A percentile compares a stretch with the other conserved stretches of the same genome.
Evolutionary conservation across 2,113 vertebrate species (phyloP).

Genomic region (Noturus placidus): DNA sequence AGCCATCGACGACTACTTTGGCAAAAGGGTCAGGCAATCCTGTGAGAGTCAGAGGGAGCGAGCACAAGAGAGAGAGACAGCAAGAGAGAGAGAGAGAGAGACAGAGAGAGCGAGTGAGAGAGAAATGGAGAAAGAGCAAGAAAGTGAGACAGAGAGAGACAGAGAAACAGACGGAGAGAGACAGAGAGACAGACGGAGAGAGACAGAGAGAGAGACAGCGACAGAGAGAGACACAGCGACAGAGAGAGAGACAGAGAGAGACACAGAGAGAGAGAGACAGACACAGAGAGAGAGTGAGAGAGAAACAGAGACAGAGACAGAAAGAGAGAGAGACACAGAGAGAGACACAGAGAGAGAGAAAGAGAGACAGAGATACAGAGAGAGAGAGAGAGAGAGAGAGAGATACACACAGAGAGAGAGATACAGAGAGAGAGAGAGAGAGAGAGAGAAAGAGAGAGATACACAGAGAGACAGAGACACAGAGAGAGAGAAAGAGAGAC

Average conservation of each 20-base stretch:
- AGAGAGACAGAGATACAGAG: too few relatives aligned
- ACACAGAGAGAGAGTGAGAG: background rate
- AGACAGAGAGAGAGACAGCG: conserved; percentile 19
- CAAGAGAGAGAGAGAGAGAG: background rate
- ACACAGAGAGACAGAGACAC: too few relatives aligned
- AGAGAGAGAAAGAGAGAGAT: too few relatives aligned
- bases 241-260: background rate
- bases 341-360: conserved; percentile 31
- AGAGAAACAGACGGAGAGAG: background rate
- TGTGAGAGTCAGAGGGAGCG: conserved; percentile 53
- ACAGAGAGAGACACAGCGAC: too few relatives aligned
- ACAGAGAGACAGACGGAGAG: conserved; percentile 39
- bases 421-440: too few relatives aligned
- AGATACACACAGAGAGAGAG: too few relatives aligned
- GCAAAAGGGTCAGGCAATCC: conserved; percentile 95
- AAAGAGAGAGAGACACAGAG: background rate
- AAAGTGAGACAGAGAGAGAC: conserved; percentile 19
- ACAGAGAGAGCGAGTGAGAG: background rate
- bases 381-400: too few relatives aligned
- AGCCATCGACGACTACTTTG: conserved; percentile 96
- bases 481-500: too few relatives aligned
- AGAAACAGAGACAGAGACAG: conserved; percentile 23
- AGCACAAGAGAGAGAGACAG: conserved; percentile 1
- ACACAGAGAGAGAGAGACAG: conserved; percentile 43
- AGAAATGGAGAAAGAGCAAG: background rate